Percentiles rank a stretch among this genome's conserved stretches.
Evolutionary conservation across 2,113 vertebrate species (phyloP).

Genomic region (Acanthochromis polyacanthus): DNA sequence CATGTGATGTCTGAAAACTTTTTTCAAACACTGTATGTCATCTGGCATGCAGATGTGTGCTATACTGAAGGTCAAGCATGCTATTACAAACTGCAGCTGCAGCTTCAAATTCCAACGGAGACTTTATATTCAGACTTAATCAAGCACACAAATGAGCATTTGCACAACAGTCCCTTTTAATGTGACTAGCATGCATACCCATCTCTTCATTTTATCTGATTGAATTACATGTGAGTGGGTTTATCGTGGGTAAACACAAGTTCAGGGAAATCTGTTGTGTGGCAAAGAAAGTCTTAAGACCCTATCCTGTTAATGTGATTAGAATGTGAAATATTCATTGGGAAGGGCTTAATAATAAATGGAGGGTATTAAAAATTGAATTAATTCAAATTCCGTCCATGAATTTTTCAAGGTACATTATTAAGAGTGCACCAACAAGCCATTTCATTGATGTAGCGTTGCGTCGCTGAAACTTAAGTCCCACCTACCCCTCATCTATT

Average conservation of each 20-base stretch:
- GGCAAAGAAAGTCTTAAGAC: constrained; percentile 60
- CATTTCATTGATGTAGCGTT: constrained; percentile 60
- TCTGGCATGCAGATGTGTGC: neutral
- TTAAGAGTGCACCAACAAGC: constrained; percentile 78
- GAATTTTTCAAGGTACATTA: constrained; percentile 78
- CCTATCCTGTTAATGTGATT: constrained; percentile 75
- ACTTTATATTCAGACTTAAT: constrained; percentile 1
- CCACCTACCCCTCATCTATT: constrained; percentile 36
- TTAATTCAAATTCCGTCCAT: constrained; percentile 75
- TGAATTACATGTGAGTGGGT: constrained; percentile 3
- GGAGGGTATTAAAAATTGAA: constrained; percentile 77
- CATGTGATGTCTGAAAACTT: no score
- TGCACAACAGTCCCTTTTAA: constrained; percentile 27
- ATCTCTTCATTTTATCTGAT: constrained; percentile 2
- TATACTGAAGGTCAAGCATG: constrained; percentile 16
- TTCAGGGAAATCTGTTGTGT: constrained; percentile 58
- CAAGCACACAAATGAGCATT: constrained; percentile 28
- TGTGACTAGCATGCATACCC: neutral
- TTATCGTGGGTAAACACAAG: constrained; percentile 51
- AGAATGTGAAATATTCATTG: constrained; percentile 80
- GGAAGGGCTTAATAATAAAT: constrained; percentile 84
- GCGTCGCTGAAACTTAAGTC: constrained; percentile 36
- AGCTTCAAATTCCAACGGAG: constrained; percentile 13
- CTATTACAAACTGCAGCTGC: neutral
- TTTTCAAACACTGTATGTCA: no score